phyloP scores from a whole-genome alignment of 2,113 vertebrate species.

The Atlantisia rogersi region DNA sequence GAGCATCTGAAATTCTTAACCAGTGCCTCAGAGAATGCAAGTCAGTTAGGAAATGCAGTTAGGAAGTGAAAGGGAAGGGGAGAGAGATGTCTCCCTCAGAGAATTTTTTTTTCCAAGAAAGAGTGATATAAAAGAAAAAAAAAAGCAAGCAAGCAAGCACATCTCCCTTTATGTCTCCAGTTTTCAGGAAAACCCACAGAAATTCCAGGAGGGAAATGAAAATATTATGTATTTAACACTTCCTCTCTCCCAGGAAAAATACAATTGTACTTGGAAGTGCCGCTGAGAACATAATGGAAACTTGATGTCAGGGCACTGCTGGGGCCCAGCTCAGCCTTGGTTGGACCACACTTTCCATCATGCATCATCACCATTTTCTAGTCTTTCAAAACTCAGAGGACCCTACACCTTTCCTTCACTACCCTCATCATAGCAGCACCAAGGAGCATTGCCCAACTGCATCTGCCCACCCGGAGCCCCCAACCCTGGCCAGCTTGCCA shows the following conservation, averaged over 20 bases:
- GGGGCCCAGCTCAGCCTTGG: neutral
- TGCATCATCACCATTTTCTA: neutral
- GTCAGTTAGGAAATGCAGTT: neutral
- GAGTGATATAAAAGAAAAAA: neutral
- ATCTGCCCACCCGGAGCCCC: neutral
- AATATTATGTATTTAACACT: neutral
- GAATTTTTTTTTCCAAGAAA: neutral
- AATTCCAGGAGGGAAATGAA: neutral
- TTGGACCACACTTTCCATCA: neutral
- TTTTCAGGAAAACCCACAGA: neutral
- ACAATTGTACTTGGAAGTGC: slow-evolving; percentile 6
- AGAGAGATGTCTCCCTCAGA: neutral
- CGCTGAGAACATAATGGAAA: neutral
- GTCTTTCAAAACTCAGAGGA: neutral
- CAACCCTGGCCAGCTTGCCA: neutral
- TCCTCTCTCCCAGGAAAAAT: neutral
- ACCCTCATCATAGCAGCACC: neutral
- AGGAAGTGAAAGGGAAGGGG: neutral
- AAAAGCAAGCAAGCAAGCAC: neutral
- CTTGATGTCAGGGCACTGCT: neutral
- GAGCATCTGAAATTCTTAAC: neutral
- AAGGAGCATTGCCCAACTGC: fast-evolving
- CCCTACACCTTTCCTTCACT: neutral
- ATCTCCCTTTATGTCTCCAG: neutral
- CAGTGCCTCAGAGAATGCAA: neutral